Evolutionary conservation across 1,140 invertebrate genomes (phyloP).

Genomic region (Bathynomus jamesi): DNA sequence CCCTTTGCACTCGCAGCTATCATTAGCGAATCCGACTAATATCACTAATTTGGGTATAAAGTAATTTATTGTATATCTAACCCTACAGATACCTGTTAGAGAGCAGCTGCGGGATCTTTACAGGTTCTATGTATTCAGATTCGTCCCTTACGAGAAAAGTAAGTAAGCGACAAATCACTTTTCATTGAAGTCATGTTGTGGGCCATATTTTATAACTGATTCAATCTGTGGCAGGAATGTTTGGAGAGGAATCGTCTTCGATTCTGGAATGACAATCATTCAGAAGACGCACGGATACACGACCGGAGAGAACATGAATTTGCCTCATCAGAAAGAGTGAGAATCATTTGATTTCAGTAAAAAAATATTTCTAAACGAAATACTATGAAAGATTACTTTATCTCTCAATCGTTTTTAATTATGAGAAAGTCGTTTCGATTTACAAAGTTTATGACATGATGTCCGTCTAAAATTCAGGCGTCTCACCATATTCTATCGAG

Average conservation of each 20-base stretch:
- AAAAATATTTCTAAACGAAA: too few relatives aligned
- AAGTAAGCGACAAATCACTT: not conserved
- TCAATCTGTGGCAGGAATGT: conserved; percentile 29
- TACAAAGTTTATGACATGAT: too few relatives aligned
- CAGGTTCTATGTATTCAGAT: conserved; percentile 42
- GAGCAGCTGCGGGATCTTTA: conserved; percentile 40
- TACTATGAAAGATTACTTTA: too few relatives aligned
- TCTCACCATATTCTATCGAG: too few relatives aligned
- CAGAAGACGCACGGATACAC: conserved; percentile 38
- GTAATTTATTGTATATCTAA: not conserved
- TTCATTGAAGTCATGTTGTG: not conserved
- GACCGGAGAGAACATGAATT: conserved; percentile 25
- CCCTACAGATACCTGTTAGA: conserved; percentile 40
- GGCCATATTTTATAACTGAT: not conserved
- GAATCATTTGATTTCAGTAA: not conserved
- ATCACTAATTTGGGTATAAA: too few relatives aligned
- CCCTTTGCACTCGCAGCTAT: too few relatives aligned
- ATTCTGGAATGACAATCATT: conserved; percentile 35
- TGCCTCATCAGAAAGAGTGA: conserved; percentile 22
- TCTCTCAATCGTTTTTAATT: too few relatives aligned
- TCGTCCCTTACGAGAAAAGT: conserved; percentile 31
- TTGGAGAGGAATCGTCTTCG: conserved; percentile 28
- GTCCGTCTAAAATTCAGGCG: too few relatives aligned
- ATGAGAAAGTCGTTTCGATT: too few relatives aligned
- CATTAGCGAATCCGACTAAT: too few relatives aligned